A percentile compares a stretch with the other conserved stretches of the same genome.
Conservation (phyloP, 2,888 invertebrate genomes). For the Sylvicola cinctus region DNA sequence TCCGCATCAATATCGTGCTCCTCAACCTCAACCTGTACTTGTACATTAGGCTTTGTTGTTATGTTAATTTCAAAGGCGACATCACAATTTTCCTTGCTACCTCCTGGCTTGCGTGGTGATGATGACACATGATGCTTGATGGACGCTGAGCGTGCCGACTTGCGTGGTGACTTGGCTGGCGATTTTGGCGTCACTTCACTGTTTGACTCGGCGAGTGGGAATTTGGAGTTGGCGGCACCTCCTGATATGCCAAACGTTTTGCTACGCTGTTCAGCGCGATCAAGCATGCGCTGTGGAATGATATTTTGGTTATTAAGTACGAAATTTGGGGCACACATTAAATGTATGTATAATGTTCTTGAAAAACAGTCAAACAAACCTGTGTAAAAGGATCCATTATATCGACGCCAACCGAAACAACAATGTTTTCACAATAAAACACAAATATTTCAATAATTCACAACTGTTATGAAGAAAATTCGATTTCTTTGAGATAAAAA, state of each 20-base stretch:
- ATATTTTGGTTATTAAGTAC: no score
- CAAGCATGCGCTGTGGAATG: constrained; percentile 69
- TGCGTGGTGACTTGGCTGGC: constrained; percentile 1
- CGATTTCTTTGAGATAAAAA: no score
- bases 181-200: constrained; percentile 9
- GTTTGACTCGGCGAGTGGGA: constrained; percentile 13
- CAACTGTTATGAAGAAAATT: no score
- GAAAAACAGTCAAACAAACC: no score
- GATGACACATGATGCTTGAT: background rate
- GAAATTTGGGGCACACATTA: no score
- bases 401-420: background rate
- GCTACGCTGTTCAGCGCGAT: constrained; percentile 54
- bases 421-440: no score
- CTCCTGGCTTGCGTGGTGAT: no score
- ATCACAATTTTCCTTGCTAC: constrained; percentile 24
- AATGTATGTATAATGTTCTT: no score
- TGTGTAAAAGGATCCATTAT: constrained; percentile 24
- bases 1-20: constrained; percentile 31
- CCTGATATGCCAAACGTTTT: constrained; percentile 21
- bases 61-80: constrained; percentile 40
- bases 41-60: constrained; percentile 34
- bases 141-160: constrained; percentile 7
- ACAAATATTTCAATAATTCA: no score
- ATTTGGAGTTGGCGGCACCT: constrained; percentile 10
- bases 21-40: constrained; percentile 50